phyloP scores from a whole-genome alignment of 2,797 vertebrate species.

The Syndactyla subalaris region DNA sequence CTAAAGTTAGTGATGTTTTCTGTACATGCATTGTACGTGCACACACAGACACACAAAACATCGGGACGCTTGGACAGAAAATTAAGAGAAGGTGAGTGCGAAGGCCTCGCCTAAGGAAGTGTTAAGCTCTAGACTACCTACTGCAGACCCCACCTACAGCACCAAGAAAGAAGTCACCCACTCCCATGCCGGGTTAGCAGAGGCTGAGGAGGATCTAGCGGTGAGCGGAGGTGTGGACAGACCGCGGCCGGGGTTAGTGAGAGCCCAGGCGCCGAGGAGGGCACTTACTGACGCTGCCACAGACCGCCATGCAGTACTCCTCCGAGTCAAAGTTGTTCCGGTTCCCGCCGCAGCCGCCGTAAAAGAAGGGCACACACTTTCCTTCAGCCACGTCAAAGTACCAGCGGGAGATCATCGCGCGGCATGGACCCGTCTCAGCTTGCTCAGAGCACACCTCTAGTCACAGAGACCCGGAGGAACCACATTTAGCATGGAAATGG shows the following conservation, averaged over 20 bases:
- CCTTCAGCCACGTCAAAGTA: slow-evolving; percentile 93
- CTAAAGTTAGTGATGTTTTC: neutral
- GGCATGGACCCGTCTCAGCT: slow-evolving; percentile 94
- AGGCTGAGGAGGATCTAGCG: neutral
- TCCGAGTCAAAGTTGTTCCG: slow-evolving; percentile 99
- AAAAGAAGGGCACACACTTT: slow-evolving; percentile 96
- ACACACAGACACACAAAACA: neutral
- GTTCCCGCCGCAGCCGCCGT: slow-evolving; percentile 98
- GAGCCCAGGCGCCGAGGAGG: slow-evolving; percentile 59
- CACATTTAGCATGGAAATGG: slow-evolving; percentile 74
- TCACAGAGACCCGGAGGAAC: slow-evolving; percentile 83
- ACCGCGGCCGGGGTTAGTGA: slow-evolving; percentile 70
- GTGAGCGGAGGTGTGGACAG: slow-evolving; percentile 35
- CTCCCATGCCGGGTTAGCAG: slow-evolving; percentile 59
- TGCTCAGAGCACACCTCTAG: slow-evolving; percentile 97
- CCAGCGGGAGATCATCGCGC: slow-evolving; percentile 96
- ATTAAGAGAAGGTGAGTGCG: neutral
- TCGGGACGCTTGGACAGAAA: neutral
- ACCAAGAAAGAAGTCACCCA: slow-evolving; percentile 31
- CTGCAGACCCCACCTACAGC: neutral
- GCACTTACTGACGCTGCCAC: slow-evolving; percentile 97
- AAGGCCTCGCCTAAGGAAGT: neutral
- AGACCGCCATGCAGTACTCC: slow-evolving; percentile 98
- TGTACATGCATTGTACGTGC: neutral
- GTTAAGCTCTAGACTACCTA: neutral